These are phyloP conservation scores for Heterodera filipjevi DNA, from an alignment of 2,888 invertebrate genomes.

Conservation along the genomic window DNA sequence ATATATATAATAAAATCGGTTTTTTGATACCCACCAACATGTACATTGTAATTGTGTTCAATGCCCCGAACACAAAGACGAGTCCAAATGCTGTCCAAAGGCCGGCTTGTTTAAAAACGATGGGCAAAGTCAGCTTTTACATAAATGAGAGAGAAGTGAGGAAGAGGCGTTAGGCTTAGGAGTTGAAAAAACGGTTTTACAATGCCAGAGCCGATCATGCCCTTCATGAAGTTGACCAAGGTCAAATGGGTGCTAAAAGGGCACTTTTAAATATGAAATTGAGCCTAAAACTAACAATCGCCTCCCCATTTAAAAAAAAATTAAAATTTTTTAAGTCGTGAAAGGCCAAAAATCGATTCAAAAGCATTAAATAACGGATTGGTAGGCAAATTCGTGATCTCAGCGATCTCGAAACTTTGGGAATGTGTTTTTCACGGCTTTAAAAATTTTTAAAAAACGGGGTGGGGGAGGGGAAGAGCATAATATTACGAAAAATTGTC, in stretches of 20 bases:
- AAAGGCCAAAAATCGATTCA: too few species aligned
- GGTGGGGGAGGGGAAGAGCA: too few species aligned
- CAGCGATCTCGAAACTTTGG: too few species aligned
- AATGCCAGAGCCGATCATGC: slow-evolving; percentile 56
- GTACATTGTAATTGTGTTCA: slow-evolving; percentile 54
- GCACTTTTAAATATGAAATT: background rate
- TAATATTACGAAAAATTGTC: too few species aligned
- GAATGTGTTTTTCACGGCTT: too few species aligned
- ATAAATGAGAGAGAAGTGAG: background rate
- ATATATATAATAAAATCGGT: too few species aligned
- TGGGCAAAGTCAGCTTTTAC: slow-evolving; percentile 43
- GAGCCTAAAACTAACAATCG: too few species aligned
- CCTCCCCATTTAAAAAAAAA: too few species aligned
- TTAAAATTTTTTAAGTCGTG: too few species aligned
- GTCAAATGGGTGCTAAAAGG: slow-evolving; percentile 48
- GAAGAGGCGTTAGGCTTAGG: background rate
- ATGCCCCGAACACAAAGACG: slow-evolving; percentile 50
- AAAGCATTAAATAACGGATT: too few species aligned
- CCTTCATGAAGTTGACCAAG: slow-evolving; percentile 52
- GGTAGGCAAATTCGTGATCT: too few species aligned
- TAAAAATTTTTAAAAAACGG: too few species aligned
- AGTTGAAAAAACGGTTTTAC: slow-evolving; percentile 23
- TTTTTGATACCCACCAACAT: slow-evolving; percentile 49
- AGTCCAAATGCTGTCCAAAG: slow-evolving; percentile 50
- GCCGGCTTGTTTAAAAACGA: slow-evolving; percentile 56